Evolutionary conservation across 1,140 invertebrate genomes (phyloP), one percentile per base, ranked within the genome.

Genomic region (Drosophila lowei): DNA sequence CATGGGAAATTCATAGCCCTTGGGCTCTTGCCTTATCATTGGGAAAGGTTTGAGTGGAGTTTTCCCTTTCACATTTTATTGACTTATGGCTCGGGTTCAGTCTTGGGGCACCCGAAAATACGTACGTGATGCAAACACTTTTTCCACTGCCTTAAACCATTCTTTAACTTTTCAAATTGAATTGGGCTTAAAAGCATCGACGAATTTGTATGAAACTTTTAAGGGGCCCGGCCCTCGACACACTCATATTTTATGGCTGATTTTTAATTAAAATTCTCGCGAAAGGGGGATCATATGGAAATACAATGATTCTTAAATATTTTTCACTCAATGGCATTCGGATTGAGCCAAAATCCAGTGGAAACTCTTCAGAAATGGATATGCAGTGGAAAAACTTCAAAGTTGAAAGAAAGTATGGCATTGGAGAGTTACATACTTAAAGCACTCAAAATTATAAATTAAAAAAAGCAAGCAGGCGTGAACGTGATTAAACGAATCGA

Each of bases 101-200:
- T n/a, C n/a, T 58, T 59, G 52, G 42, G 57, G 46, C 6, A 2
- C 18, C 18, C 18, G 18, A 18, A 18, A 18, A 18, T 1, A 18
- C 18, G 47, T 57, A 81, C 79, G 73, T 83, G 79, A 56, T 62
- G 28, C 48, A 28, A 16, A 28, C 78, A 61, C 42, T 41, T 72
- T 72, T 65, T 48, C 34, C 6, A 16, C 16, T 28, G 15, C 47
- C 55, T 63, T 43, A 54, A 48, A 72, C 68, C 55, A 16, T 52
- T 56, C 54, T 60, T 56, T 6, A 18, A 21, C 28, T 6, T 18
- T n/a, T 13, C 2, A 49, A 28, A 34, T 75, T 66, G 60, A 75
- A 76, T 75, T 42, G 53, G 75, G 47, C 72, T 56, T 67, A 21
- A 76, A 61, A 76, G 72, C 72, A 46, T 61, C 30, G 3, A n/a